phyloP scores from a whole-genome alignment of 2,113 vertebrate genomes.

The Lipotes vexillifer region DNA sequence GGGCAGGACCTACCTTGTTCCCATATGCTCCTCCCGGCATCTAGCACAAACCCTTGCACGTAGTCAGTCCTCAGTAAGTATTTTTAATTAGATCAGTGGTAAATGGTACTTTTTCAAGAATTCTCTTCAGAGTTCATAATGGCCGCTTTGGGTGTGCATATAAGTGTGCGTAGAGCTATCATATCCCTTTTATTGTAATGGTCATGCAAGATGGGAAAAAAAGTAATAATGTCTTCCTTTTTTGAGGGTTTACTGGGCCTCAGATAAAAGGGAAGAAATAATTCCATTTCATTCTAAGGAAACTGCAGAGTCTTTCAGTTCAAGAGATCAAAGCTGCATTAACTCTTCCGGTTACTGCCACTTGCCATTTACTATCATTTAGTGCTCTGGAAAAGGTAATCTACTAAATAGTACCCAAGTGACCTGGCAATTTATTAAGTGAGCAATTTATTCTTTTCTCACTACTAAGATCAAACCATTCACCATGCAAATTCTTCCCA shows the following conservation, averaged over 20 bases:
- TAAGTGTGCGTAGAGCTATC: neutral
- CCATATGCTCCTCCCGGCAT: neutral
- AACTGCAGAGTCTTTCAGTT: slow-evolving; percentile 47
- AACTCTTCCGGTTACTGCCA: slow-evolving; percentile 55
- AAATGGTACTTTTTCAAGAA: neutral
- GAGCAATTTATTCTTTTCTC: slow-evolving; percentile 68
- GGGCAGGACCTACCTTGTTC: neutral
- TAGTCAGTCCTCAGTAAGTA: neutral
- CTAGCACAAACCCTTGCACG: neutral
- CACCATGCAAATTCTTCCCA: slow-evolving; percentile 51
- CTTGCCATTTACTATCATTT: slow-evolving; percentile 64
- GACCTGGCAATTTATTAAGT: slow-evolving; percentile 67
- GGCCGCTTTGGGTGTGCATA: neutral
- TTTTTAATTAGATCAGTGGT: neutral
- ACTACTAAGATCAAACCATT: slow-evolving; percentile 46
- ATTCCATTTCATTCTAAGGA: slow-evolving; percentile 38
- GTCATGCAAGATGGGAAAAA: neutral
- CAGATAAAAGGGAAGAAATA: slow-evolving; percentile 48
- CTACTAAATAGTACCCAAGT: slow-evolving; percentile 69
- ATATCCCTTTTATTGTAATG: neutral
- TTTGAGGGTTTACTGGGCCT: slow-evolving; percentile 8
- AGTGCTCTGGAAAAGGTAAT: slow-evolving; percentile 57
- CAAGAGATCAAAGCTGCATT: slow-evolving; percentile 66
- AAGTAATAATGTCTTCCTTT: slow-evolving; percentile 33
- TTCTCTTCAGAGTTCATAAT: neutral